Base-by-base conservation (phyloP, 1,140 invertebrate genomes). In the Danaus melanippus region DNA sequence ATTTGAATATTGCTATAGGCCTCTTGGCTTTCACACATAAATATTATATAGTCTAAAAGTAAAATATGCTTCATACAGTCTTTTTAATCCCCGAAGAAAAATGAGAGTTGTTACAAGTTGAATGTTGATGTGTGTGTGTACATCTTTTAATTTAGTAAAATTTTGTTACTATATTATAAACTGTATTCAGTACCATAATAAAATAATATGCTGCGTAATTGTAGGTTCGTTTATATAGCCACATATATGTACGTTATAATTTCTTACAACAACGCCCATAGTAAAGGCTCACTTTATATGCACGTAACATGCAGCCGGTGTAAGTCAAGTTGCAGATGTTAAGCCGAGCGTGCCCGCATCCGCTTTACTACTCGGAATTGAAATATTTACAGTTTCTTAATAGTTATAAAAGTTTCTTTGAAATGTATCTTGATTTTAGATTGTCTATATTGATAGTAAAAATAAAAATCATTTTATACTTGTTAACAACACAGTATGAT, bases 271-370 rank as follows among this genome's bases (percentile, higher is more conserved):
- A 59, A 49, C 74, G 64, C 62, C 71, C 63, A 64, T 74, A 71
- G 69, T 70, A 56, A 50, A 50, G 58, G 63, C 51, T 64, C 68
- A 74, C 78, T 84, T 82, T 75, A 78, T 75, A 79, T 82, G 68
- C 74, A 79, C 67, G 72, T 76, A 82, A 71, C 63, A 56, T 60
- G 71, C 72, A 75, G 75, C 64, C 72, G 64, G 81, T 83, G 78
- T 83, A 84, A 86, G 66, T 76, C 79, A 73, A 82, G 83, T 80
- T 83, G 83, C 83, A 83, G 79, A 83, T 84, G 81, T 76, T 75
- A 75, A 84, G 67, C 74, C 71, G 64, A 83, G 71, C 80, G 79
- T 81, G 61, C 74, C 77, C 67, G 64, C 71, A 83, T 86, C 83
- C 83, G 80, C 69, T 56, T 61, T 46, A 60, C 67, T 83, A 84